Conservation (phyloP, 2,797 vertebrate species). For the Oreochromis mossambicus region DNA sequence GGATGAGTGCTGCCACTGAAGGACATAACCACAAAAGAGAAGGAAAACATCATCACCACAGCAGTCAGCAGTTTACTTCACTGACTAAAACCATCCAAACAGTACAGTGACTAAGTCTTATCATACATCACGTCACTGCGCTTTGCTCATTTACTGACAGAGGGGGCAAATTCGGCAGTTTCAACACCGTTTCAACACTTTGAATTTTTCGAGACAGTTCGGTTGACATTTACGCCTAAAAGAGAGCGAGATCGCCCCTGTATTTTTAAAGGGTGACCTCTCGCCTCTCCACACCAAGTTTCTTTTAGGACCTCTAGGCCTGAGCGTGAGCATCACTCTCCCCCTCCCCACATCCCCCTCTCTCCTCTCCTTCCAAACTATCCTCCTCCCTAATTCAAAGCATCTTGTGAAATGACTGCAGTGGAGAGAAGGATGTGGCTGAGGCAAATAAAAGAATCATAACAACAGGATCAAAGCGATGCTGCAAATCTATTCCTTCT, state of each 20-base stretch:
- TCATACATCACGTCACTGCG: not conserved
- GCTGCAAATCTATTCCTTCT: conserved; percentile 89
- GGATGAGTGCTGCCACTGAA: not conserved
- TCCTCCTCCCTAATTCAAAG: conserved; percentile 82
- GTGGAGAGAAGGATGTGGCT: conserved; percentile 85
- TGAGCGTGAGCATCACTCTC: conserved; percentile 25
- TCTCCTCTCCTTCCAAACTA: conserved; percentile 9
- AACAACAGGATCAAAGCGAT: conserved; percentile 86
- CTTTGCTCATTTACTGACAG: not conserved
- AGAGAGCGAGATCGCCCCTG: not conserved
- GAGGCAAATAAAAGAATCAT: conserved; percentile 86
- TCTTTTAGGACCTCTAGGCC: conserved; percentile 7
- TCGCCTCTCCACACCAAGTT: not conserved
- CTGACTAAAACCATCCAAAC: not conserved
- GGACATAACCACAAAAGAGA: conserved; percentile 8
- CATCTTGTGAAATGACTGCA: conserved; percentile 83
- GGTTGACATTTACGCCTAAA: not conserved
- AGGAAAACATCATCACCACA: not conserved
- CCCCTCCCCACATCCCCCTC: not conserved
- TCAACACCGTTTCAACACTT: not conserved
- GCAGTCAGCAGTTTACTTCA: not conserved
- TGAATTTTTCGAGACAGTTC: not conserved
- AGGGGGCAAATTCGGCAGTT: not conserved
- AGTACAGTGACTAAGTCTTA: not conserved
- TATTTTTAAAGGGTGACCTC: not conserved